A percentile compares a stretch with the other conserved stretches of the same genome.
These are phyloP conservation scores for Dryobates pubescens DNA, from an alignment of 2,797 vertebrate genomes.

Conservation along the genomic window DNA sequence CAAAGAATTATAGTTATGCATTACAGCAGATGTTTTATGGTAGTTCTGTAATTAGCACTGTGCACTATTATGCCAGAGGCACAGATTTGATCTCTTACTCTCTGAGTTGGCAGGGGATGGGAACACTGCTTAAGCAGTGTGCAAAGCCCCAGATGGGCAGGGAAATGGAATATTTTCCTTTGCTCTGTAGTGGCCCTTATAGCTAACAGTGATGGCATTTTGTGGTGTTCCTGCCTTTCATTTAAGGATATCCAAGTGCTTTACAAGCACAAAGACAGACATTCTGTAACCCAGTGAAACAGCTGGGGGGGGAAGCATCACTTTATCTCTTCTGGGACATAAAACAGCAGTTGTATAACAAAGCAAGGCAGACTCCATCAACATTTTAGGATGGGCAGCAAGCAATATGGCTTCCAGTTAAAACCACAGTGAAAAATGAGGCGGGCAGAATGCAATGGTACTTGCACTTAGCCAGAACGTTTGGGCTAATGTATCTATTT, in stretches of 20 bases:
- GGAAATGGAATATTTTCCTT: constrained; percentile 23
- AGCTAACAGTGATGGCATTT: constrained; percentile 24
- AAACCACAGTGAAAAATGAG: background rate
- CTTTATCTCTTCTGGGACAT: background rate
- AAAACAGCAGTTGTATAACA: background rate
- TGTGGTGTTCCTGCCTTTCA: constrained; percentile 26
- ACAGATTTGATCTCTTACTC: constrained; percentile 37
- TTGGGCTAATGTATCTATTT: background rate
- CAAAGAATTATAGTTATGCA: constrained; percentile 27
- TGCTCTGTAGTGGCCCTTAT: constrained; percentile 12
- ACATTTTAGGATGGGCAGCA: background rate
- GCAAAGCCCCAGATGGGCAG: constrained; percentile 41
- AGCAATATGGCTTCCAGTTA: constrained; percentile 15
- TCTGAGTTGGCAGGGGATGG: constrained; percentile 33
- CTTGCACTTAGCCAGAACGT: background rate
- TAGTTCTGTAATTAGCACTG: constrained; percentile 59
- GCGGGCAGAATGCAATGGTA: background rate
- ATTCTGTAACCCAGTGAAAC: background rate
- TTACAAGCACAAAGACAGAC: background rate
- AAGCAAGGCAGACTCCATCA: background rate
- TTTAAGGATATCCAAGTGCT: constrained; percentile 26
- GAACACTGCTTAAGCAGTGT: constrained; percentile 3
- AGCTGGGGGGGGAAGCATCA: background rate
- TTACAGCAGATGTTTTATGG: constrained; percentile 58
- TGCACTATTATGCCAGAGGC: constrained; percentile 37